These are phyloP conservation scores for Chloroceryle inda DNA, from an alignment of 2,797 vertebrate species.

Conservation along the genomic window DNA sequence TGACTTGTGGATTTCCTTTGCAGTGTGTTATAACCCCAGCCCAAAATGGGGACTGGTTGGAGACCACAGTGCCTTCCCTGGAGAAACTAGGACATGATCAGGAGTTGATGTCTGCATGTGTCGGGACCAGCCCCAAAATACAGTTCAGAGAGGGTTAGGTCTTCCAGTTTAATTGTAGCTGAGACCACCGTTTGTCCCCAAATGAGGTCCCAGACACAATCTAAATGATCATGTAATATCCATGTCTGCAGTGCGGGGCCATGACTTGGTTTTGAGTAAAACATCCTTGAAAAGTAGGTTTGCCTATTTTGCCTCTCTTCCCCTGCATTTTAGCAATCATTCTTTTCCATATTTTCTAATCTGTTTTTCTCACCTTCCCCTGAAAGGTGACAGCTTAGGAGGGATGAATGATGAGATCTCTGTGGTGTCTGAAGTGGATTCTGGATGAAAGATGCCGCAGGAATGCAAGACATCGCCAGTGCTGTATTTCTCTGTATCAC, in stretches of 20 bases:
- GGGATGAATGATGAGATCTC: conserved; percentile 6
- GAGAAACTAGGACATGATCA: neutral
- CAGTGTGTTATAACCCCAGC: neutral
- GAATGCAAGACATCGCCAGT: neutral
- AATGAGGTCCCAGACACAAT: neutral
- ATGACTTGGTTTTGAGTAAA: neutral
- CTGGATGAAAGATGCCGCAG: neutral
- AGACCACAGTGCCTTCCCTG: neutral
- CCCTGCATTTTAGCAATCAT: neutral
- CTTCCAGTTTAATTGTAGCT: neutral
- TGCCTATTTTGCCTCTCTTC: neutral
- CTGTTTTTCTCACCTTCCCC: conserved; percentile 20
- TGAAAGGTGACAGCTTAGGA: conserved; percentile 2
- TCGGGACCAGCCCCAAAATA: neutral
- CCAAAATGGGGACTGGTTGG: neutral
- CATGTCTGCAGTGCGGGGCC: neutral
- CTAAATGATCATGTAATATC: neutral
- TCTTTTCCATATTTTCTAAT: neutral
- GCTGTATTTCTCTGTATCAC: neutral
- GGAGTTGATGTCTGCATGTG: neutral
- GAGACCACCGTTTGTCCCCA: neutral
- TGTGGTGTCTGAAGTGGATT: neutral
- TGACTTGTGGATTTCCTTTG: neutral
- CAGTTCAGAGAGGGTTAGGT: neutral
- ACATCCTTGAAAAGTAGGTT: neutral